Conservation (phyloP, 2,797 vertebrate genomes). For the Macrochelys suwanniensis region DNA sequence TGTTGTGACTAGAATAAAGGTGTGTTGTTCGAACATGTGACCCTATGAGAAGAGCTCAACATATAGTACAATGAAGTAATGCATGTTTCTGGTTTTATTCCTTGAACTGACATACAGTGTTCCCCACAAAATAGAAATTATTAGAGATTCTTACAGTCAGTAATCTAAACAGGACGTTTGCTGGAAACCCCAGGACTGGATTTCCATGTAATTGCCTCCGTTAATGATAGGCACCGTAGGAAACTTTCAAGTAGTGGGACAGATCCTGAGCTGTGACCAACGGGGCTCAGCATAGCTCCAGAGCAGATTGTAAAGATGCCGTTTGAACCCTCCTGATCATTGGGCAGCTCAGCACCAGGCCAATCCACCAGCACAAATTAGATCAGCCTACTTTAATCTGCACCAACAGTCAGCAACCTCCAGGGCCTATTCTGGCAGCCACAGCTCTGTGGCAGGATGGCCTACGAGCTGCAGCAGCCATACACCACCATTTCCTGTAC, state of each 20-base stretch:
- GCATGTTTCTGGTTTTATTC: not conserved
- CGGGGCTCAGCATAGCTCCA: not conserved
- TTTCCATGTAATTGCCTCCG: not conserved
- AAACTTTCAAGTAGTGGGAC: not conserved
- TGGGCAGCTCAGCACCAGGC: not conserved
- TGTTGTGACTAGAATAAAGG: not conserved
- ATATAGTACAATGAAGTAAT: not conserved
- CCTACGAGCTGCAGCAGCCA: not conserved
- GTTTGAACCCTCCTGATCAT: not conserved
- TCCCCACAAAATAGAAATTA: not conserved
- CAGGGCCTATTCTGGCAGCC: not conserved
- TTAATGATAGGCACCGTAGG: not conserved
- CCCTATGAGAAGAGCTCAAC: not conserved
- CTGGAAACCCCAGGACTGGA: not conserved
- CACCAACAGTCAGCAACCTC: not conserved
- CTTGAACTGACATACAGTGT: not conserved
- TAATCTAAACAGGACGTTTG: not conserved
- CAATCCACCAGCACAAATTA: not conserved
- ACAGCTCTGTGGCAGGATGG: not conserved
- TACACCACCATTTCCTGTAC: not conserved
- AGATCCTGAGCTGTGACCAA: not conserved
- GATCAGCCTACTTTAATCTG: not conserved
- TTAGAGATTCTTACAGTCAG: not conserved
- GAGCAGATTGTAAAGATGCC: not conserved
- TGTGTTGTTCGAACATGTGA: not conserved